Percentiles rank a stretch among this genome's conserved stretches.
Evolutionary conservation across 2,797 vertebrate species (phyloP).

Genomic region (Loriculus beryllinus): DNA sequence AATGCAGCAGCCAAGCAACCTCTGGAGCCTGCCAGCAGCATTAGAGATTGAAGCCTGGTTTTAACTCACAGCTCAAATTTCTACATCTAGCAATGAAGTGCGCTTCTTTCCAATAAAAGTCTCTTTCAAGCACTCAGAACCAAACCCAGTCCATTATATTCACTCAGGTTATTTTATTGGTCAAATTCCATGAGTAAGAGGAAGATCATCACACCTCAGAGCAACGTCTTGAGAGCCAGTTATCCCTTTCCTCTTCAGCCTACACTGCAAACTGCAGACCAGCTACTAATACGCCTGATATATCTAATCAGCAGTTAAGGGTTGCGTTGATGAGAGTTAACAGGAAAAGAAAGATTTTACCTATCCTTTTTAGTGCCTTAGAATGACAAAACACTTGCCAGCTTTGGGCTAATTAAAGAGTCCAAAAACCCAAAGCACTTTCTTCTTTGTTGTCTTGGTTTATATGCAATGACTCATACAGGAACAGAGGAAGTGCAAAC

Average conservation of each 20-base stretch:
- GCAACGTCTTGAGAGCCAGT: not conserved
- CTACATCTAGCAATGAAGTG: not conserved
- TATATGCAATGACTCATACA: not conserved
- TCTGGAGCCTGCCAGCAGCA: not conserved
- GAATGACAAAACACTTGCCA: not conserved
- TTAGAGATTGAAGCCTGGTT: not conserved
- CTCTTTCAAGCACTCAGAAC: not conserved
- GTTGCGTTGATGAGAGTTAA: not conserved
- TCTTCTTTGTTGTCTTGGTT: not conserved
- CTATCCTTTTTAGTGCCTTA: not conserved
- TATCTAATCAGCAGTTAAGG: not conserved
- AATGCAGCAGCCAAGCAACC: not conserved
- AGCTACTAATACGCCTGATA: not conserved
- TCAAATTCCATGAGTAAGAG: not conserved
- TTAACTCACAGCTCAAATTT: not conserved
- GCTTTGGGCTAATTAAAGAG: not conserved
- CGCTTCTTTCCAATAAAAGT: not conserved
- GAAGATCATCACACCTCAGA: not conserved
- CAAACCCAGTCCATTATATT: not conserved
- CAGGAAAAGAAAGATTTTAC: not conserved
- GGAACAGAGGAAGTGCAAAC: not conserved
- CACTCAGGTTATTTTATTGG: not conserved
- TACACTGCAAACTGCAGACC: not conserved
- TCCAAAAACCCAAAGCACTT: not conserved
- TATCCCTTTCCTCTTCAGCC: not conserved